Evolutionary conservation across 1,140 invertebrate species (phyloP), one percentile per base, ranked within the genome.

Genomic region (Bombus polaris): DNA sequence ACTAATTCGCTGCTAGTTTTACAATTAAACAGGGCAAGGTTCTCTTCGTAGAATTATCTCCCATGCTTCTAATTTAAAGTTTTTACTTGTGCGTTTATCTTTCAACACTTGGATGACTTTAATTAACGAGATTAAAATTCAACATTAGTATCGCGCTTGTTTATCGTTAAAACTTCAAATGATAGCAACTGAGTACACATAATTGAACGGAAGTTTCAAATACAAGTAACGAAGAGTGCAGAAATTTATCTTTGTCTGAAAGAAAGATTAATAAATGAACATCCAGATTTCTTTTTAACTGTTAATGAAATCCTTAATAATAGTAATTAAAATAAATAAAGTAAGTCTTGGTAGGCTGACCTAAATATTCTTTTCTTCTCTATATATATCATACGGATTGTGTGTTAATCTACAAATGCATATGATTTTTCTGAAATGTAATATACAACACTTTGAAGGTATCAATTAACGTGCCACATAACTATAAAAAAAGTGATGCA

Each of bases 121-220:
- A 68, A 79, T 79, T 47, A 79, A 79, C 62, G 32, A 35, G 44
- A 68, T 68, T 42, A 68, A 68, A 25, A 79, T 68, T 68, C 42
- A 47, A 68, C 18, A 65, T 65, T 78, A 32, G n/a, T 37, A 65
- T 78, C 39, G n/a, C 18, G 28, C 59, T 78, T 78, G 42, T 79
- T 79, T 79, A 47, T 68, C 62, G 32, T 68, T 47, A 15, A 25
- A 66, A 62, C 18, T 79, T 65, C 28, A 65, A 79, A 66, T 22
- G 59, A 22, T 44, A 15, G 22, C 22, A 44, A 66, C 18, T 37
- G 6, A 15, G 12, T 47, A 57, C 12, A 75, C 57, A 53, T 57
- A 75, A 57, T 9, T 4, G 72, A 47, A 32, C 18, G 42, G 39
- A 12, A 53, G 18, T 35, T 32, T 53, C 35, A 37, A 37, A 75